Conservation (phyloP, 2,888 invertebrate species). For the Chymomyza procnemis region DNA sequence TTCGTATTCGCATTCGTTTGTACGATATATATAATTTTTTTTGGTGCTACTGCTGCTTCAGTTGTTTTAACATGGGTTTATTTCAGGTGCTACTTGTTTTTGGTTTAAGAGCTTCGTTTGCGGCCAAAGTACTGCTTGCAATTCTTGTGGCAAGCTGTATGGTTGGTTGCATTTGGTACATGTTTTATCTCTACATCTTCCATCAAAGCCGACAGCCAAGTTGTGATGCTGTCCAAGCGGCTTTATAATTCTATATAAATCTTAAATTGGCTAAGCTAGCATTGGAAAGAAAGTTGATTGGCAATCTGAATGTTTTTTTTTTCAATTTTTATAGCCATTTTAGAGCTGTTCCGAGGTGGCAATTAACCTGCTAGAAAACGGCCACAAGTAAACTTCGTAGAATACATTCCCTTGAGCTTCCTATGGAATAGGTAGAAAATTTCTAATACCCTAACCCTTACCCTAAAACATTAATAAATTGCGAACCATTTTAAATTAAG, state of each 20-base stretch:
- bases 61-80: not conserved
- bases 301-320: not conserved
- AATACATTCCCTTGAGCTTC: too few relatives aligned
- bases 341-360: too few relatives aligned
- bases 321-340: too few relatives aligned
- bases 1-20: too few relatives aligned
- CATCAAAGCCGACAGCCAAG: not conserved
- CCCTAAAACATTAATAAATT: too few relatives aligned
- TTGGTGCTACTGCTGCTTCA: not conserved
- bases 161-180: not conserved
- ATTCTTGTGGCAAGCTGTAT: too few relatives aligned
- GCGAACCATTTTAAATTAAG: too few relatives aligned
- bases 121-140: slow-evolving; percentile 12
- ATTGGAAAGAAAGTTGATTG: not conserved
- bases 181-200: not conserved
- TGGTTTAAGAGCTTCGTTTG: slow-evolving; percentile 31
- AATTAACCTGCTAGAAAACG: too few relatives aligned
- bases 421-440: too few relatives aligned
- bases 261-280: not conserved
- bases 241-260: not conserved
- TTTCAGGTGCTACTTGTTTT: slow-evolving; percentile 18
- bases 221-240: not conserved
- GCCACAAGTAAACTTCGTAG: too few relatives aligned
- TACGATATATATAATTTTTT: not conserved
- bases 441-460: too few relatives aligned